These are phyloP conservation scores for Mythimna vitellina DNA, from an alignment of 2,888 invertebrate genomes.

Conservation along the genomic window DNA sequence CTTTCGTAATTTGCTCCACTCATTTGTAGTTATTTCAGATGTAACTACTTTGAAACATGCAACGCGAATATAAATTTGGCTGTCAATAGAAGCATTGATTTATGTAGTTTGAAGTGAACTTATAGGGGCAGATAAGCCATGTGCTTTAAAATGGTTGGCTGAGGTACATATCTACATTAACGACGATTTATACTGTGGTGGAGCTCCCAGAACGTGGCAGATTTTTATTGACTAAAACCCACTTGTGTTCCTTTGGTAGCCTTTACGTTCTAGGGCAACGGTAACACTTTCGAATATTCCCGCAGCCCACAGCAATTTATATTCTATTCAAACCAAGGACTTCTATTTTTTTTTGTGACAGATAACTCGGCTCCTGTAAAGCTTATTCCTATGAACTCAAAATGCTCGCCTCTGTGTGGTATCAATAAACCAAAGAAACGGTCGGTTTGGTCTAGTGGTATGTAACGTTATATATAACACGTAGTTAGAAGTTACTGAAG, in stretches of 20 bases:
- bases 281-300: too few species aligned
- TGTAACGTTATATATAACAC: slow-evolving; percentile 28
- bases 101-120: slow-evolving; percentile 13
- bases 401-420: slow-evolving; percentile 7
- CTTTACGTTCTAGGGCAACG: too few species aligned
- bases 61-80: slow-evolving; percentile 18
- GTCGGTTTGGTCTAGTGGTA: slow-evolving; percentile 50
- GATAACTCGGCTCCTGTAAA: slow-evolving; percentile 1
- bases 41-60: slow-evolving; percentile 47
- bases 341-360: slow-evolving; percentile 27
- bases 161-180: neutral
- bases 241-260: too few species aligned
- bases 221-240: too few species aligned
- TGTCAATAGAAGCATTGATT: slow-evolving; percentile 28
- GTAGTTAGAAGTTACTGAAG: slow-evolving; percentile 32
- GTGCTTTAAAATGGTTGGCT: slow-evolving; percentile 1
- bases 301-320: neutral
- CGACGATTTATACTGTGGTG: neutral
- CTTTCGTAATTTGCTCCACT: slow-evolving; percentile 48
- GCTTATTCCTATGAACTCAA: slow-evolving; percentile 3
- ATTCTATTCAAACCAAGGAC: neutral
- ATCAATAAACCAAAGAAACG: slow-evolving; percentile 45
- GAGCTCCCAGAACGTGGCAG: too few species aligned
- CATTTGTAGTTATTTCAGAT: slow-evolving; percentile 57
- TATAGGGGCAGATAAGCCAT: neutral